phyloP scores from a whole-genome alignment of 1,140 invertebrate genomes.

The Nasonia vitripennis region DNA sequence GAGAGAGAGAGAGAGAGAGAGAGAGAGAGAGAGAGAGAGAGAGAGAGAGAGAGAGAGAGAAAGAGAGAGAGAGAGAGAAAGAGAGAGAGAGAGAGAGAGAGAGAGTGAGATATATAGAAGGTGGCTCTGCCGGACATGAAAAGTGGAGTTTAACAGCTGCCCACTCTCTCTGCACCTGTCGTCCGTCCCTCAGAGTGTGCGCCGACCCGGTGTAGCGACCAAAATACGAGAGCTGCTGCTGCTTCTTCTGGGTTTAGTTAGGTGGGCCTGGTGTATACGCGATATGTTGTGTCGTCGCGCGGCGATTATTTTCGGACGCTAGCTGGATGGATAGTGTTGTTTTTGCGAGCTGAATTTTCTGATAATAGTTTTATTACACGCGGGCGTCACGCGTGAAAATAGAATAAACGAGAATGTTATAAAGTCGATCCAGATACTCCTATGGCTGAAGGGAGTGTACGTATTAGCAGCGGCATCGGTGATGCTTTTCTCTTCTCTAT shows the following conservation, averaged over 20 bases:
- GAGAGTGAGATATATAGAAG: no score
- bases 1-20: not conserved
- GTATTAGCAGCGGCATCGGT: no score
- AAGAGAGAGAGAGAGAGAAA: not conserved
- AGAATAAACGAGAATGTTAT: not conserved
- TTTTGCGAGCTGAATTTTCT: not conserved
- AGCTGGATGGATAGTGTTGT: not conserved
- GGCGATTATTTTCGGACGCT: not conserved
- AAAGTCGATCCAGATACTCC: not conserved
- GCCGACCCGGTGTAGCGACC: slow-evolving; percentile 31
- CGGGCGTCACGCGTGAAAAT: not conserved
- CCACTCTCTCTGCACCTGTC: slow-evolving; percentile 56
- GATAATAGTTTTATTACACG: no score
- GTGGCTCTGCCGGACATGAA: slow-evolving; percentile 59
- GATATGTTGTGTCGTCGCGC: not conserved
- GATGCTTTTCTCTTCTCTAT: no score
- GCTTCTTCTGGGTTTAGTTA: slow-evolving; percentile 11
- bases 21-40: not conserved
- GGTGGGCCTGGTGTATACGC: not conserved
- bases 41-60: not conserved
- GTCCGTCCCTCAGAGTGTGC: slow-evolving; percentile 54
- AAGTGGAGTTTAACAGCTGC: slow-evolving; percentile 67
- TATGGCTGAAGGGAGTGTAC: no score
- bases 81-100: not conserved
- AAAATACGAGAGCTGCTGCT: not conserved